Evolutionary conservation across 2,797 vertebrate genomes (phyloP).

Genomic region (Synaphobranchus kaupii): DNA sequence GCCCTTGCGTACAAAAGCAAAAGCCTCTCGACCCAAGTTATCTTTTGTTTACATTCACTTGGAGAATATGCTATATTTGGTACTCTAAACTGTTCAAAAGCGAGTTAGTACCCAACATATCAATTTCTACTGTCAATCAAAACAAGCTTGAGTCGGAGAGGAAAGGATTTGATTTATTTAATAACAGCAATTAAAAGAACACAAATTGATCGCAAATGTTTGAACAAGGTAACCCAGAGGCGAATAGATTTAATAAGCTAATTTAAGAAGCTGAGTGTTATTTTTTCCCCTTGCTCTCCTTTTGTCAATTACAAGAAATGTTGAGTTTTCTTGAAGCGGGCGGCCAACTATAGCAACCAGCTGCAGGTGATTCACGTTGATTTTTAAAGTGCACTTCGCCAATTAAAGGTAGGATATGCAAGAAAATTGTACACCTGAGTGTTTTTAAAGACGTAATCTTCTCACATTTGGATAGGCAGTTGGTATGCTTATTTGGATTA

Average conservation of each 20-base stretch:
- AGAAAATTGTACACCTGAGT: not conserved
- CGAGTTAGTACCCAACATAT: constrained; percentile 56
- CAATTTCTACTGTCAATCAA: constrained; percentile 77
- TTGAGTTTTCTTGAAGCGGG: constrained; percentile 60
- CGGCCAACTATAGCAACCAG: constrained; percentile 57
- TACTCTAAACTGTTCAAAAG: constrained; percentile 52
- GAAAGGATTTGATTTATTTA: constrained; percentile 80
- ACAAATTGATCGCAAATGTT: constrained; percentile 68
- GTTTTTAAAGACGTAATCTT: constrained; percentile 2
- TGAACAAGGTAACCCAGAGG: constrained; percentile 71
- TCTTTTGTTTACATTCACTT: constrained; percentile 65
- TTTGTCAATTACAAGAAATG: constrained; percentile 73
- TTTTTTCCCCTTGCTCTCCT: constrained; percentile 53
- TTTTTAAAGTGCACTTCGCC: constrained; percentile 41
- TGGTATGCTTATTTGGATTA: not conserved
- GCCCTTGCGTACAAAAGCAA: constrained; percentile 71
- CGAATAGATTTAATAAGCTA: constrained; percentile 84
- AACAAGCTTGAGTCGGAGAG: constrained; percentile 55
- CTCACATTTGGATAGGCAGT: not conserved
- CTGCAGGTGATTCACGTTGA: constrained; percentile 54
- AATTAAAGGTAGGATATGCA: not conserved
- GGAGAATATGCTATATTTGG: constrained; percentile 55
- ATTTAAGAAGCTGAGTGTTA: constrained; percentile 64
- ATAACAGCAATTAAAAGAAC: constrained; percentile 84
- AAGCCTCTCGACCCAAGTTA: constrained; percentile 65